Evolutionary conservation across 2,888 invertebrate species (phyloP).

Genomic region (Macrosiphum euphorbiae): DNA sequence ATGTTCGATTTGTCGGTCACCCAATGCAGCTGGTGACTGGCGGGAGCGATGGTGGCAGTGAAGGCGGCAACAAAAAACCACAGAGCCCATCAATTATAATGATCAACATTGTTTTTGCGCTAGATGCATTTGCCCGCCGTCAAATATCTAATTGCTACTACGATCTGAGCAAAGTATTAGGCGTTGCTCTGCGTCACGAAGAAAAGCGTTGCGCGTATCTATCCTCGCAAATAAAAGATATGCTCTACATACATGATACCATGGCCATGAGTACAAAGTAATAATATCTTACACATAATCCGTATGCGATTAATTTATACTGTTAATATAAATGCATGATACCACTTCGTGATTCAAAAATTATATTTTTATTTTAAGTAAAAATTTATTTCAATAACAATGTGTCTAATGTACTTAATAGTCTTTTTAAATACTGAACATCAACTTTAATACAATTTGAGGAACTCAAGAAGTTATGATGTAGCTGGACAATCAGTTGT

Average conservation of each 20-base stretch:
- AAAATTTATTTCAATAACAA: background rate
- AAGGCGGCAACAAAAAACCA: background rate
- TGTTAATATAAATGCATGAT: too few species aligned
- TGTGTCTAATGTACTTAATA: background rate
- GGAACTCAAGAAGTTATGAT: background rate
- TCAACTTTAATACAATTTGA: background rate
- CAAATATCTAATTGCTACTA: slow-evolving; percentile 95
- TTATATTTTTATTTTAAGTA: background rate
- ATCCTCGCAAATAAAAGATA: slow-evolving; percentile 88
- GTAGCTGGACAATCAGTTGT: background rate
- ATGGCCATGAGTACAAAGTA: slow-evolving; percentile 71
- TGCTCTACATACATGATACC: slow-evolving; percentile 80
- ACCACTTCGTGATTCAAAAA: background rate
- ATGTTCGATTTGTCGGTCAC: slow-evolving; percentile 95
- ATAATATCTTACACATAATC: background rate
- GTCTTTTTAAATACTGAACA: background rate
- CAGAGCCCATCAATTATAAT: slow-evolving; percentile 77
- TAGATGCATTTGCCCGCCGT: slow-evolving; percentile 90
- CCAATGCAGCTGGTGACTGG: slow-evolving; percentile 84
- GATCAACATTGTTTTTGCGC: slow-evolving; percentile 90
- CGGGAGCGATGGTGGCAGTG: slow-evolving; percentile 26
- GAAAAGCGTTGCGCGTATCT: slow-evolving; percentile 91
- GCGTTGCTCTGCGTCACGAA: slow-evolving; percentile 89
- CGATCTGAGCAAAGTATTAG: slow-evolving; percentile 89
- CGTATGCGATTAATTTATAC: too few species aligned